These are phyloP conservation scores for Meriones psammophilus DNA, from an alignment of 2,797 vertebrate species.

Conservation along the genomic window DNA sequence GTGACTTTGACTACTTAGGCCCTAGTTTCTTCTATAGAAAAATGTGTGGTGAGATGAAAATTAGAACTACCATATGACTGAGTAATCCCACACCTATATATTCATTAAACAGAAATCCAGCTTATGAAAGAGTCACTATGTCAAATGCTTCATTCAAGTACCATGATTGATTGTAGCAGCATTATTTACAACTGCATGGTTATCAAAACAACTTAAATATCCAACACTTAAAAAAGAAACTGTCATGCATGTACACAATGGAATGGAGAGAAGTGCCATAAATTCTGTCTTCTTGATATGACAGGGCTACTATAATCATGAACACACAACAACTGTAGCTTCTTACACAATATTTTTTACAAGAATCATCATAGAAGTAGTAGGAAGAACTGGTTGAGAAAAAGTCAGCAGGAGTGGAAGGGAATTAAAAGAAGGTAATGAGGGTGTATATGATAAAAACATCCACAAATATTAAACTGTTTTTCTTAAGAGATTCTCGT, in stretches of 20 bases:
- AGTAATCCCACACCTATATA: background rate
- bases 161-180: background rate
- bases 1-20: background rate
- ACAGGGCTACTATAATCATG: background rate
- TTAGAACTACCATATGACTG: background rate
- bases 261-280: background rate
- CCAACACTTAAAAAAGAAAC: background rate
- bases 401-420: background rate
- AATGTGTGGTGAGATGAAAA: background rate
- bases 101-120: background rate
- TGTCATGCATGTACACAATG: background rate
- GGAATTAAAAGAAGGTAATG: background rate
- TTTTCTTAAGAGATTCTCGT: background rate
- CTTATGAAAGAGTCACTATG: background rate
- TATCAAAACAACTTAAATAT: background rate
- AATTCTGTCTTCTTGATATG: background rate
- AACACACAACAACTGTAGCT: background rate
- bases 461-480: background rate
- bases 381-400: background rate
- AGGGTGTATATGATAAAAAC: background rate
- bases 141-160: background rate
- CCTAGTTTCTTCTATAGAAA: conserved; percentile 21
- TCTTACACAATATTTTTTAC: background rate
- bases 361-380: rapidly evolving
- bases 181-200: background rate